Evolutionary conservation across 1,140 invertebrate species (phyloP).

Genomic region (Eumaeus atala): DNA sequence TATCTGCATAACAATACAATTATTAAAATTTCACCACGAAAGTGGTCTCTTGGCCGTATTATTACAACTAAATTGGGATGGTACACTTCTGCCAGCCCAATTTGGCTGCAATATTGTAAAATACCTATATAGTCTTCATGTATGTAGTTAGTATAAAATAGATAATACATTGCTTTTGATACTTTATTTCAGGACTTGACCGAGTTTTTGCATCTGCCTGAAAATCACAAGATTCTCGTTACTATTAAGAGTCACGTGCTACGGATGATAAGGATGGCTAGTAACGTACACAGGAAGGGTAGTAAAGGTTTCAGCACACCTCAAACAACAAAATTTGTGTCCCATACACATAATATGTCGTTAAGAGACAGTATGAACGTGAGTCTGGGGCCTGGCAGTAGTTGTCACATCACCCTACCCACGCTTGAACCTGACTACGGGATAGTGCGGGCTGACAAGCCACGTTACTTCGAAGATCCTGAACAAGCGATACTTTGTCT

Average conservation of each 20-base stretch:
- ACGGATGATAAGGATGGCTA: conserved; percentile 56
- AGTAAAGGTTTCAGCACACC: conserved; percentile 38
- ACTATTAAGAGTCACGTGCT: conserved; percentile 53
- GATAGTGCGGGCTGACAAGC: conserved; percentile 47
- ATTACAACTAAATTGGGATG: no score
- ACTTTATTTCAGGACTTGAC: conserved; percentile 50
- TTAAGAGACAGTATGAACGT: conserved; percentile 30
- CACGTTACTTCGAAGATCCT: conserved; percentile 61
- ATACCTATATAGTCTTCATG: no score
- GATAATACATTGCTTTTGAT: not conserved
- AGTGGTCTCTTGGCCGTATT: no score
- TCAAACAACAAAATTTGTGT: conserved; percentile 31
- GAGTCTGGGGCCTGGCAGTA: conserved; percentile 29
- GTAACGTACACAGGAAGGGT: conserved; percentile 34
- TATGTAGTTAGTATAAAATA: no score
- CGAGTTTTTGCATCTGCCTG: conserved; percentile 43
- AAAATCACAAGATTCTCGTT: conserved; percentile 61
- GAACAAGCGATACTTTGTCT: conserved; percentile 61
- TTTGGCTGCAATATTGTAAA: no score
- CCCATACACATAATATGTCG: conserved; percentile 36
- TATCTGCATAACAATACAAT: no score
- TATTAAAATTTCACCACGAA: no score
- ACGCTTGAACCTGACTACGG: conserved; percentile 64
- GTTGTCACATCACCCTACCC: conserved; percentile 29
- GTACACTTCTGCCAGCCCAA: no score